These are phyloP conservation scores for Stenodema calcarata DNA, from an alignment of 2,888 invertebrate species.

Conservation along the genomic window DNA sequence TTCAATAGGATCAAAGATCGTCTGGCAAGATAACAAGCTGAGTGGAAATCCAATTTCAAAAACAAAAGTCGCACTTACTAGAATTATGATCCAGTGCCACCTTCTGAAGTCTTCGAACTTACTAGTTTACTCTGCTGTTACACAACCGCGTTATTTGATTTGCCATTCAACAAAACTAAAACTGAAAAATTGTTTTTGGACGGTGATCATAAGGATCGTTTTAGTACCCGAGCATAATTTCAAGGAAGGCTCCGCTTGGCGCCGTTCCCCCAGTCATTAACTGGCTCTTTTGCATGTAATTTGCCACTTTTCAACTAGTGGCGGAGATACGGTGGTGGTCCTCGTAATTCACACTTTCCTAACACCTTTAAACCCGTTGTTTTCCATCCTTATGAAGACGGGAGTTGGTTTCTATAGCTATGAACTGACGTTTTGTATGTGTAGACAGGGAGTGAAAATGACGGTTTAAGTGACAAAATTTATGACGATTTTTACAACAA, in stretches of 20 bases:
- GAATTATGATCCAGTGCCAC: no score
- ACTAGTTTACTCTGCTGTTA: no score
- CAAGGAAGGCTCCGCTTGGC: not conserved
- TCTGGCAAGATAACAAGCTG: no score
- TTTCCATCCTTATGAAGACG: not conserved
- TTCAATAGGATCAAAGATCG: no score
- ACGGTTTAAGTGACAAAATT: not conserved
- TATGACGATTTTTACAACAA: not conserved
- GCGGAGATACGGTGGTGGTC: not conserved
- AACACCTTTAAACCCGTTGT: not conserved
- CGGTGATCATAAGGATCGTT: no score
- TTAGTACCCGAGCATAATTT: no score
- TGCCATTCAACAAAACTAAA: no score
- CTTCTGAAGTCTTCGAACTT: no score
- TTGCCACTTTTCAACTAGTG: not conserved
- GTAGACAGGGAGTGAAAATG: not conserved
- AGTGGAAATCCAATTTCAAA: no score
- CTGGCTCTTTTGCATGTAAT: not conserved
- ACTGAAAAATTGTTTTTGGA: no score
- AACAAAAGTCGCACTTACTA: no score
- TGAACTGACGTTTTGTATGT: not conserved
- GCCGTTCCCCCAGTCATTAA: not conserved
- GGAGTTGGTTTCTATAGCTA: not conserved
- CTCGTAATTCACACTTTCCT: not conserved
- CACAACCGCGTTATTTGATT: no score